Base-by-base conservation (phyloP, 2,888 invertebrate genomes). In the Caenorhabditis sp. region DNA sequence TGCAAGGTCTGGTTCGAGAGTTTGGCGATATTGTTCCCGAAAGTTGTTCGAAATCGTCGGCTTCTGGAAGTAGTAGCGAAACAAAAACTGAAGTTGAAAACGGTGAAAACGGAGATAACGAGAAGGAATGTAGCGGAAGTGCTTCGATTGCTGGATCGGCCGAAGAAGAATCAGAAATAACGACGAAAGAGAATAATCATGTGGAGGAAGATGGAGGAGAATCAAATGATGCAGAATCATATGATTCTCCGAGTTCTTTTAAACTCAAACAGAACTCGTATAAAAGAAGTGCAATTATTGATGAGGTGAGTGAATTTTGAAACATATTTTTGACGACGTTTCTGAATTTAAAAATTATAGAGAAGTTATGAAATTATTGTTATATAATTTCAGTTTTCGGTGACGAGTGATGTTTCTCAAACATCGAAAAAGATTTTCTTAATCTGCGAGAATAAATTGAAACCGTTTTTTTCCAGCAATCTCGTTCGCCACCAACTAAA, bases 1-100 rank as follows among this genome's bases (percentile, higher is more conserved):
- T 87, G 43, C 87, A 87, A 43, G 67, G 70, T 26, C 67, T 60
- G 43, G 67, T 72, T 20, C 60, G 63, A 50, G 67, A 70, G 17
- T 63, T 65, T 38, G 70, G 67, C n/a, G 73, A 74, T 56, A 69
- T 63, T 17, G 50, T 62, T n/a, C 72, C 72, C 1, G 72, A 72
- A 12, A 61, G 62, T 54, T 25, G 62, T 50, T 66, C 66, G 12
- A 63, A 66, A 50, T 70, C 70, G 3, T 59, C 66, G 17, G 66
- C 63, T 63, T 66, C 36, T 21, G 14, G 17, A 59, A 49, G 17
- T 4, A 14, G 12, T 3, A 31, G 25, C 12, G 25, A 23, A 7
- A 2, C 20, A 21, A n/a, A n/a, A n/a, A 4, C 14, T 54, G 54
- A 25, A 12, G 23, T 14, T 8, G 54, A 26, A 65, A 56, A 61